Evolutionary conservation across 2,888 invertebrate species (phyloP).

Genomic region (Caenorhabditis sp.): DNA sequence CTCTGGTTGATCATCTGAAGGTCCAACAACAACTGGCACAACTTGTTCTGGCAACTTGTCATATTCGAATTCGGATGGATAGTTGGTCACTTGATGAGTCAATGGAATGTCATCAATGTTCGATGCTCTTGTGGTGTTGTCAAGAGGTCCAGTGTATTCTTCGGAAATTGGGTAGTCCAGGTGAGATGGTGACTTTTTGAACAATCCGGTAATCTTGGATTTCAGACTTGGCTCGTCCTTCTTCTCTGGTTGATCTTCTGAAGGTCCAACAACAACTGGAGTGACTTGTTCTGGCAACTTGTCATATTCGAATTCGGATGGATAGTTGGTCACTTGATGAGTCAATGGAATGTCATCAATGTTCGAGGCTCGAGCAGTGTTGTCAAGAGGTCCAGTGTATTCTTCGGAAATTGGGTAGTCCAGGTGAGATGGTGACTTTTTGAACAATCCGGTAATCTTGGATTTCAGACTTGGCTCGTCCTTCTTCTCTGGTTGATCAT

Average conservation of each 20-base stretch:
- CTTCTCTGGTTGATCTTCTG: constrained; percentile 8
- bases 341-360: constrained; percentile 33
- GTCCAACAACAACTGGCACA: constrained; percentile 24
- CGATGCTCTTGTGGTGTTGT: constrained; percentile 19
- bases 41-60: constrained; percentile 35
- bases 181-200: constrained; percentile 43
- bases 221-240: constrained; percentile 7
- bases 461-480: constrained; percentile 15
- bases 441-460: constrained; percentile 23
- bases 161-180: constrained; percentile 48
- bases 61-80: constrained; percentile 44
- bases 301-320: constrained; percentile 17
- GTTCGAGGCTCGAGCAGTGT: constrained; percentile 14
- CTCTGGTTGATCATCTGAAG: constrained; percentile 6
- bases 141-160: constrained; percentile 42
- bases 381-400: constrained; percentile 32
- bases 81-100: constrained; percentile 45
- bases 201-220: constrained; percentile 35
- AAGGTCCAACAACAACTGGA: constrained; percentile 12
- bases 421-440: constrained; percentile 36
- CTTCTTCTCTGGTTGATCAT: constrained; percentile 19
- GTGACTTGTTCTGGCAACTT: constrained; percentile 13
- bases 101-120: constrained; percentile 50
- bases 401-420: constrained; percentile 41
- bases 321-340: constrained; percentile 27